Conservation (phyloP, 2,888 invertebrate genomes). For the Watsonalla binaria region DNA sequence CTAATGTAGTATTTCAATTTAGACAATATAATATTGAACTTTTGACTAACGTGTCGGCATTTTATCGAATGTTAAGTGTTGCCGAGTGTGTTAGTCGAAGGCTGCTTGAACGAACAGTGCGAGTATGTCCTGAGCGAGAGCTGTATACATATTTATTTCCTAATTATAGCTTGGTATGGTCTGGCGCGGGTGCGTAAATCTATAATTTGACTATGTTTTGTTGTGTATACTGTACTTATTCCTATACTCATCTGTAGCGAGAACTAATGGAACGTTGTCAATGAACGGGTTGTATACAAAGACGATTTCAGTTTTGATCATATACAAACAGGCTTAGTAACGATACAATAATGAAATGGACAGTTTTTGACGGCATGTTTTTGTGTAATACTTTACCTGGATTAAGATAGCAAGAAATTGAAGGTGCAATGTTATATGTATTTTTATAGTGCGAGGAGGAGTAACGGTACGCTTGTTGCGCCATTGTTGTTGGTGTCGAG, state of each 20-base stretch:
- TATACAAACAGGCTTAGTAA: conserved; percentile 26
- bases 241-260: conserved; percentile 29
- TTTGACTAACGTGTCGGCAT: background rate
- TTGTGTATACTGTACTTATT: conserved; percentile 39
- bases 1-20: conserved; percentile 53
- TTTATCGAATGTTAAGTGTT: background rate
- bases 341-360: conserved; percentile 35
- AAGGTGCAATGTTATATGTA: conserved; percentile 75
- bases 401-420: conserved; percentile 52
- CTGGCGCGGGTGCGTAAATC: conserved; percentile 30
- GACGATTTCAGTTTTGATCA: conserved; percentile 30
- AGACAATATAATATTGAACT: conserved; percentile 42
- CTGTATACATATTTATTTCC: conserved; percentile 11
- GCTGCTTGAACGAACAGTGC: conserved; percentile 13
- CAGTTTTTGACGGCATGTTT: conserved; percentile 57
- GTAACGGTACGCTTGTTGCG: conserved; percentile 45
- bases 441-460: conserved; percentile 30
- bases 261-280: conserved; percentile 35
- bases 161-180: conserved; percentile 22
- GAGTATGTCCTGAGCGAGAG: conserved; percentile 17
- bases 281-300: conserved; percentile 40
- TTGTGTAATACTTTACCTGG: conserved; percentile 58
- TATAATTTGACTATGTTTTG: conserved; percentile 18
- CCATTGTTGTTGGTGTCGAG: conserved; percentile 49
- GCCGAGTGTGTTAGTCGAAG: background rate